Conservation (phyloP, 2,888 invertebrate genomes). For the Drosophila multiciliata region DNA sequence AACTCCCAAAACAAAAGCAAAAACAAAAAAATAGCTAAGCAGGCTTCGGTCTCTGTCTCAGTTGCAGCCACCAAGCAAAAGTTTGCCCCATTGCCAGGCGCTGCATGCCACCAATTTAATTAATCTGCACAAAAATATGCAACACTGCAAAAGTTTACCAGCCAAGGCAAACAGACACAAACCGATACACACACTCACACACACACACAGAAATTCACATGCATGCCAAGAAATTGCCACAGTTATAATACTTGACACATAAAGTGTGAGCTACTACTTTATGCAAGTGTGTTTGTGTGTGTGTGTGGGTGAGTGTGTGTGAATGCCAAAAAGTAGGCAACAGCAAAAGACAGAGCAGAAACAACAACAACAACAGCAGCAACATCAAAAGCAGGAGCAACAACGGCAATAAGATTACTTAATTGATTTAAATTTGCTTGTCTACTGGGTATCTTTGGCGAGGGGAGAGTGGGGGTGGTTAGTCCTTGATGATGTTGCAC, state of each 20-base stretch:
- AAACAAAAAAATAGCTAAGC: constrained; percentile 9
- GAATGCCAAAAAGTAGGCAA: constrained; percentile 66
- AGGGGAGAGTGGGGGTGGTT: not conserved
- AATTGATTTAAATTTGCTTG: constrained; percentile 78
- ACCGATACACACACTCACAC: constrained; percentile 17
- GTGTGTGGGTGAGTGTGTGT: constrained; percentile 11
- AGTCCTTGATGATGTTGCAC: constrained; percentile 58
- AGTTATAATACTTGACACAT: constrained; percentile 71
- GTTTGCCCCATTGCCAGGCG: constrained; percentile 32
- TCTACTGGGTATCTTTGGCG: constrained; percentile 49
- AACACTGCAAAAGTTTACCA: constrained; percentile 72
- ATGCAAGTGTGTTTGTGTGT: not conserved
- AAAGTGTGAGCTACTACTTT: constrained; percentile 37
- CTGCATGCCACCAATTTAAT: constrained; percentile 74
- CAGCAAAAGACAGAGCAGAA: constrained; percentile 34
- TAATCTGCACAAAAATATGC: constrained; percentile 77
- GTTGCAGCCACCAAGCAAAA: constrained; percentile 3
- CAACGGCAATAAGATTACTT: constrained; percentile 72
- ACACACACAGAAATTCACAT: constrained; percentile 29
- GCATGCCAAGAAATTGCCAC: constrained; percentile 53
- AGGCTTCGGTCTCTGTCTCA: constrained; percentile 8
- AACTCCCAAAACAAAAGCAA: constrained; percentile 3
- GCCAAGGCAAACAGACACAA: constrained; percentile 39
- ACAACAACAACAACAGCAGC: constrained; percentile 8
- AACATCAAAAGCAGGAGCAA: constrained; percentile 11